Conservation (phyloP, 2,113 vertebrate genomes). For the Craseonycteris thonglongyai region DNA sequence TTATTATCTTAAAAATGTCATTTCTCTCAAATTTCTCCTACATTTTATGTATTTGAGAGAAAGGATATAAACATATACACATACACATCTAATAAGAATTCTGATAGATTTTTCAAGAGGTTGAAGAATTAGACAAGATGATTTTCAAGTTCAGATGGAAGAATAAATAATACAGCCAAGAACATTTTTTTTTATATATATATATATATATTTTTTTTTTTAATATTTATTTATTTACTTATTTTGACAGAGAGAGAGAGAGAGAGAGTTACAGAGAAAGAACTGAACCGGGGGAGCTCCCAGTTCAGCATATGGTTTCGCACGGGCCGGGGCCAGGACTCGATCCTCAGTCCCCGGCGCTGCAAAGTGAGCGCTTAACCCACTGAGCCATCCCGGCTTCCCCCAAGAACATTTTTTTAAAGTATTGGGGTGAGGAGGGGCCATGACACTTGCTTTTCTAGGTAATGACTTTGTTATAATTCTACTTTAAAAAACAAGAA, state of each 20-base stretch:
- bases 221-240: no score
- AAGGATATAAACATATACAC: neutral
- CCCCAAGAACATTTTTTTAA: neutral
- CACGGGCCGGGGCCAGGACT: no score
- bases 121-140: neutral
- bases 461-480: neutral
- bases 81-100: neutral
- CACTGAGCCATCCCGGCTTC: no score
- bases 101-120: neutral
- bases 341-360: no score
- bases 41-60: neutral
- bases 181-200: no score
- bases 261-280: no score
- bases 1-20: neutral
- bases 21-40: constrained; percentile 21
- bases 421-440: neutral
- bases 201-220: no score
- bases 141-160: neutral
- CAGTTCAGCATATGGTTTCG: no score
- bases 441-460: constrained; percentile 11
- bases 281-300: no score
- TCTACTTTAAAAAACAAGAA: neutral
- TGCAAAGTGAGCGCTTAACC: no score
- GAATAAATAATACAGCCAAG: neutral
- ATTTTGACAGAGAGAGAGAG: no score